Evolutionary conservation across 2,113 vertebrate genomes (phyloP), one percentile per base, ranked within the genome.

Genomic region (Cavia porcellus): DNA sequence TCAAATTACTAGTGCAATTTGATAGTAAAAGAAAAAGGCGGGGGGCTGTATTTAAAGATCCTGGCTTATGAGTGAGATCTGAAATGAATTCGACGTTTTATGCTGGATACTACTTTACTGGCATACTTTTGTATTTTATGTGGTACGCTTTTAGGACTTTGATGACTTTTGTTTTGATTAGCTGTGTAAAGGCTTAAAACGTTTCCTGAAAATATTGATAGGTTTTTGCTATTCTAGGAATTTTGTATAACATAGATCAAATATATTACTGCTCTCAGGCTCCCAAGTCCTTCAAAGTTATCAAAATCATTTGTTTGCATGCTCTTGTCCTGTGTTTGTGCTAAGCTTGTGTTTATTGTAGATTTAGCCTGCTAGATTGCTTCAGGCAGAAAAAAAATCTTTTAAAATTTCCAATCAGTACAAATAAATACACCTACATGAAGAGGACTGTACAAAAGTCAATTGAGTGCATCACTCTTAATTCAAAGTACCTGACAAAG

Each of bases 91-190:
- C 70, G 62, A 30, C 80, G 35, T 80, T 93, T 92, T 86, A 59
- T 30, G 0, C 22, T 79, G 35, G 35, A 7, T 38, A 38, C 7
- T 30, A 7, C 47, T 93, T 89, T 86, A 50, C 82, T 86, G 28
- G 75, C 61, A 83, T 64, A 75, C 62, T 91, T 92, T 94, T 74
- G 6, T 95, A 75, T 89, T 95, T 96, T 84, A 86, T 47, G 47
- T 64, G 68, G 47, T 86, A 28, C 64, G 42, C 57, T 93, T 96
- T 92, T 52, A 94, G 90, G 8, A 52, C 64, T 94, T 97, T 80
- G 88, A 89, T 94, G 42, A n/a, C 55, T 91, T 97, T 95, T 90
- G 82, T 90, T 97, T 96, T 91, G 82, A 86, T 96, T 86, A 91
- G 72, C 80, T 91, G 88, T 94, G 52, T 72, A 96, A 96, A 92